Percentiles rank a stretch among this genome's conserved stretches.
These are phyloP conservation scores for Zaprionus tsacasi DNA, from an alignment of 1,140 invertebrate genomes.

Conservation along the genomic window DNA sequence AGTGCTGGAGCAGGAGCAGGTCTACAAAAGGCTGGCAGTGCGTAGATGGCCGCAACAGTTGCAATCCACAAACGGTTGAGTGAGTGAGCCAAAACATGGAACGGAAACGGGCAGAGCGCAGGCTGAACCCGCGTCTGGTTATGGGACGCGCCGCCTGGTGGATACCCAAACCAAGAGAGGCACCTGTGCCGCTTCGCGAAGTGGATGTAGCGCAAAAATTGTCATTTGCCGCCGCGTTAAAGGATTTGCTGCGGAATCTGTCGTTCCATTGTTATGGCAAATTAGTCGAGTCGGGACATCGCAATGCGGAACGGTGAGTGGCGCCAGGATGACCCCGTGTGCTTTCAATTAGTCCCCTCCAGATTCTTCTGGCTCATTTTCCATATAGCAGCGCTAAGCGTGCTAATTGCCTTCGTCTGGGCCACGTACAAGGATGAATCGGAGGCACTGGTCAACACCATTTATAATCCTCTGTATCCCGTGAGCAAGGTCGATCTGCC, in stretches of 20 bases:
- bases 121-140: constrained; percentile 44
- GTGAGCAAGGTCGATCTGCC: constrained; percentile 86
- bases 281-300: constrained; percentile 74
- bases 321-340: background rate
- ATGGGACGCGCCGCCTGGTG: constrained; percentile 75
- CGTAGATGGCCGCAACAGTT: constrained; percentile 56
- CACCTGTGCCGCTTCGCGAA: constrained; percentile 20
- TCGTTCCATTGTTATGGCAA: constrained; percentile 83
- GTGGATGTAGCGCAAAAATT: constrained; percentile 64
- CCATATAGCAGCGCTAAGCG: constrained; percentile 84
- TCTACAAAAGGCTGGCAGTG: constrained; percentile 45
- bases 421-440: constrained; percentile 84
- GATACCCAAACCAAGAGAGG: constrained; percentile 47
- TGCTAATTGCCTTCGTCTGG: constrained; percentile 85
- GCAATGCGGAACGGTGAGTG: constrained; percentile 73
- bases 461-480: constrained; percentile 85
- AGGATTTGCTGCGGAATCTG: constrained; percentile 79
- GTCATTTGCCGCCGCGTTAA: constrained; percentile 74
- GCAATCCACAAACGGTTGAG: constrained; percentile 60
- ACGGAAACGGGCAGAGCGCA: constrained; percentile 5
- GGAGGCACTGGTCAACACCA: constrained; percentile 85
- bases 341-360: constrained; percentile 67
- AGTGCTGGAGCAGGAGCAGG: background rate
- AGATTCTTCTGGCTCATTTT: constrained; percentile 85
- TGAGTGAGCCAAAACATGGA: constrained; percentile 56